Evolutionary conservation across 2,113 vertebrate genomes (phyloP), one percentile per base, ranked within the genome.

Genomic region (Gobio gobio): DNA sequence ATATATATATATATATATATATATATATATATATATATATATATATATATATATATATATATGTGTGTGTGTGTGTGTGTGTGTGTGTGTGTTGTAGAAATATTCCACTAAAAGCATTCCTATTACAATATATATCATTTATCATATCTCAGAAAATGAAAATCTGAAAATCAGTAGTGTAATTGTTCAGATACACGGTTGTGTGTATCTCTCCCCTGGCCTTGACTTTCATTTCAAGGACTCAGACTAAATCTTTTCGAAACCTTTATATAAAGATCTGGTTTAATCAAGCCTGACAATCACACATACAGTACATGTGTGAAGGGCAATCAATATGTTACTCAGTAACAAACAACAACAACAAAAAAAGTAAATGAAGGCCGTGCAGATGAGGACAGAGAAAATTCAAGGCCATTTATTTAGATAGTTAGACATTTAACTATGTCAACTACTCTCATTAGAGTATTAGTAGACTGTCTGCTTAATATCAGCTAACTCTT

Each of bases 181-280:
- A 6, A 4, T 72, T 22, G 68, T 75, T 29, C 13, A 75, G 45
- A 29, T 26, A 33, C 16, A 77, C 20, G 26, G 26, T 20, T 36
- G 14, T 51, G 1, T 58, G 22, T 16, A 81, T 66, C 24, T 70
- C 79, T 51, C 4, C 20, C 4, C 14, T 82, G 26, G 47, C 45
- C 20, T 82, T 54, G 26, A 68, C 79, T 54, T 82, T 59, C 56
- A 78, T 64, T 80, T 63, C 36, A 61, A 79, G 77, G 58, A 61
- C 58, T 47, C 29, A 13, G 10, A n/a, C 20, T n/a, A 40, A 78
- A 40, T 40, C 56, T 58, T 36, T 77, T 4, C 12, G 5, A 73
- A 73, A 73, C 75, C 51, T 16, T 78, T 61, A 43, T 24, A 61
- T 40, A 80, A 10, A 20, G 14, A 59, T 64, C 36, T 79, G 24